Percentiles rank a stretch among this genome's conserved stretches.
These are phyloP conservation scores for Metellina segmentata DNA, from an alignment of 2,888 invertebrate species.

Conservation along the genomic window DNA sequence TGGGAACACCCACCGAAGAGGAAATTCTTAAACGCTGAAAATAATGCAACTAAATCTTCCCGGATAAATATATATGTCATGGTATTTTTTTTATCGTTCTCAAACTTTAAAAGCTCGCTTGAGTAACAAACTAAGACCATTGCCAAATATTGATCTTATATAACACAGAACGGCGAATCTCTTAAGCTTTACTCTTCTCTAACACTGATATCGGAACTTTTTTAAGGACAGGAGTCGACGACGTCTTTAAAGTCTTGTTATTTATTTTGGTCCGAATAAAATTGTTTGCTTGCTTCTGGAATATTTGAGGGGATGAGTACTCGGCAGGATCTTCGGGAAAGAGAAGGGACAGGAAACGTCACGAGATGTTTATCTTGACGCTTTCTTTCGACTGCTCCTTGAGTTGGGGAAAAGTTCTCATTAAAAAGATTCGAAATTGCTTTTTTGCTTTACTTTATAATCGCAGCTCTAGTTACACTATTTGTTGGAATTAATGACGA, in stretches of 20 bases:
- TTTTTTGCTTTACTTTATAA: background rate
- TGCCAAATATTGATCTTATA: slow-evolving; percentile 61
- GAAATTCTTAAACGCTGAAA: slow-evolving; percentile 30
- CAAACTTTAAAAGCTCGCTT: slow-evolving; percentile 1
- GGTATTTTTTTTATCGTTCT: background rate
- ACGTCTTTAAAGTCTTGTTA: slow-evolving; percentile 38
- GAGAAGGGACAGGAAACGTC: background rate
- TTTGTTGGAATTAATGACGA: too few species aligned
- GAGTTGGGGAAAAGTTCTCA: background rate
- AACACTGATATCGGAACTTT: slow-evolving; percentile 14
- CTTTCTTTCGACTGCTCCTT: background rate
- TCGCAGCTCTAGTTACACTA: background rate
- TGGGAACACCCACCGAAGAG: background rate
- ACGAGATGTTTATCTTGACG: background rate
- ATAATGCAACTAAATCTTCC: slow-evolving; percentile 22
- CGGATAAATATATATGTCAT: slow-evolving; percentile 2
- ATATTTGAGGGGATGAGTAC: background rate
- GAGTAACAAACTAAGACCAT: slow-evolving; percentile 47
- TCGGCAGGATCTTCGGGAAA: background rate
- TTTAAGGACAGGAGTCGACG: background rate
- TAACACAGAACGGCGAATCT: background rate
- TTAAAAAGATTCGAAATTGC: background rate
- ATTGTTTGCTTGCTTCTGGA: slow-evolving; percentile 21
- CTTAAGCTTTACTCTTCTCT: slow-evolving; percentile 10
- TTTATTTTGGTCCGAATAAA: slow-evolving; percentile 51